Base-by-base conservation (phyloP, 2,797 vertebrate species). In the Sebastes aleutianus region DNA sequence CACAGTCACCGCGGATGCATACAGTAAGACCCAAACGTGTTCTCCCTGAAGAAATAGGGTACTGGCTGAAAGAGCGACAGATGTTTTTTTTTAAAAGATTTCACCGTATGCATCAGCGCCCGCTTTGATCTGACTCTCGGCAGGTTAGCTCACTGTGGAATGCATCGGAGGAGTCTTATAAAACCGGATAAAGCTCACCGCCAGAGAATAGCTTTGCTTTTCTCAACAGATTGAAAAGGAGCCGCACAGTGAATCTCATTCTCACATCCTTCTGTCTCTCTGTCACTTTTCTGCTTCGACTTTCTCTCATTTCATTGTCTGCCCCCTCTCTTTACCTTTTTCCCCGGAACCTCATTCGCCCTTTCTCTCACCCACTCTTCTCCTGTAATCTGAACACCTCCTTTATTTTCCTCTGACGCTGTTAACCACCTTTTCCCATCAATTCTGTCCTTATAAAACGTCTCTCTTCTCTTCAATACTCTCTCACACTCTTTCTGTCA, bases 101-200 rank as follows among this genome's bases (percentile, higher is more conserved):
- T 85, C 29, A 64, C 74, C 62, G 39, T 89, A 68, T 87, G 89
- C 85, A 87, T 89, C 76, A 59, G 79, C 58, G 10, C 79, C 62
- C 11, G 73, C 91, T 93, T 93, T 93, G 92, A 93, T 93, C 77
- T 79, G 89, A 82, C 88, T 91, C 90, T 88, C 88, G 3, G 90
- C 90, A 92, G 92, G 91, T 92, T 89, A 85, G 87, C 87, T 88
- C 86, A 57, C 76, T 53, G 87, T 70, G 83, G 89, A 91, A 86
- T 53, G 82, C 82, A 84, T 82, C 62, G 68, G 87, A 89, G 81
- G 87, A 92, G 88, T 86, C 86, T 92, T 89, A 91, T 89, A 85
- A 92, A 92, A 88, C 80, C 87, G 82, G 91, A 91, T 91, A 88
- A 92, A 90, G 90, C 90, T 91, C 87, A 69, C 82, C 63, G 43